Percentiles rank a stretch among this genome's conserved stretches.
These are phyloP conservation scores for Drosophila leontia DNA, from an alignment of 1,140 invertebrate genomes.

Conservation along the genomic window DNA sequence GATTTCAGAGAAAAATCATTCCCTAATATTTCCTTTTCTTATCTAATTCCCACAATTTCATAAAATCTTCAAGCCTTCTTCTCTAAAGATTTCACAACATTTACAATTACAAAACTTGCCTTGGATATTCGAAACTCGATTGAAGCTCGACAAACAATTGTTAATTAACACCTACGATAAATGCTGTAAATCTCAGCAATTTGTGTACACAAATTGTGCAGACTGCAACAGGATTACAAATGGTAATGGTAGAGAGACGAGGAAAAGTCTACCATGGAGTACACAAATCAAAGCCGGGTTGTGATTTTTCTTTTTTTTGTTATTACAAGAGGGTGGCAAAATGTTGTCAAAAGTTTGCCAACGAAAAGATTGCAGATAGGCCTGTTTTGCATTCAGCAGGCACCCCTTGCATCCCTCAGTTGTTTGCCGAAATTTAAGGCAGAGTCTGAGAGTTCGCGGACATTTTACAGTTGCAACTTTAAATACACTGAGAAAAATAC, in stretches of 20 bases:
- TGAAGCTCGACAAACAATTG: constrained; percentile 52
- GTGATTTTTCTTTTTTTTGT: not conserved
- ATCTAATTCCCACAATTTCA: not conserved
- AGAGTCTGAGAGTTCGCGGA: constrained; percentile 16
- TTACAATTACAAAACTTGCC: not conserved
- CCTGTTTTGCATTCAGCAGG: constrained; percentile 14
- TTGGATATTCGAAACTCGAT: constrained; percentile 39
- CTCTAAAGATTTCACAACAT: not conserved
- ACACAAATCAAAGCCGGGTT: constrained; percentile 36
- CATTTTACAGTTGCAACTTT: constrained; percentile 48
- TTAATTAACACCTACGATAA: constrained; percentile 64
- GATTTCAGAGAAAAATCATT: not conserved
- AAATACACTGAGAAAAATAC: not conserved
- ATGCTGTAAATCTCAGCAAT: constrained; percentile 31
- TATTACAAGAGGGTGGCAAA: constrained; percentile 53
- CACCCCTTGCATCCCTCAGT: not conserved
- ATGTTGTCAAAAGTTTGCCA: constrained; percentile 70
- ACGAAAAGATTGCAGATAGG: constrained; percentile 60
- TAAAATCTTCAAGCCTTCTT: not conserved
- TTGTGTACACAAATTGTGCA: constrained; percentile 53
- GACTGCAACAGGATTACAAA: not conserved
- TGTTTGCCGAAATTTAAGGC: constrained; percentile 5
- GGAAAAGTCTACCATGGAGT: not conserved
- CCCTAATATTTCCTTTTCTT: no score
- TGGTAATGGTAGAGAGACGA: not conserved